Conservation (phyloP, 2,888 invertebrate species). For the Panorpa germanica region DNA sequence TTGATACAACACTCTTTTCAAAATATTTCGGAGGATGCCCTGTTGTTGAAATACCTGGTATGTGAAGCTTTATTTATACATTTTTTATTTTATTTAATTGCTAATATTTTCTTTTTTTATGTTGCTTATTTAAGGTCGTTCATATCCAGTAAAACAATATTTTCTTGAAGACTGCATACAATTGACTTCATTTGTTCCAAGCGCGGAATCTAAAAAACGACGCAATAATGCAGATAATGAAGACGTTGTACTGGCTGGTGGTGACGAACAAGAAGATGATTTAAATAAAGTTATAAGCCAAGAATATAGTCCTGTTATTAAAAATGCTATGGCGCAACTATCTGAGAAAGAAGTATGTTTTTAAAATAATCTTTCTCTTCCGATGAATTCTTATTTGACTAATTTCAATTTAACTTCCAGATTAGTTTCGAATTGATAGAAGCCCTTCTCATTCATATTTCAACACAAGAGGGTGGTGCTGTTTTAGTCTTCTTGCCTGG, state of each 20-base stretch:
- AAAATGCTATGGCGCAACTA: slow-evolving; percentile 48
- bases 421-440: slow-evolving; percentile 86
- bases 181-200: slow-evolving; percentile 66
- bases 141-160: slow-evolving; percentile 75
- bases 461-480: slow-evolving; percentile 51
- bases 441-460: slow-evolving; percentile 47
- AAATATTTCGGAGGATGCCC: slow-evolving; percentile 84
- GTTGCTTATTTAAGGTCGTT: slow-evolving; percentile 50
- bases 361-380: slow-evolving; percentile 2
- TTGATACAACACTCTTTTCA: slow-evolving; percentile 83
- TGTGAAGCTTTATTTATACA: neutral
- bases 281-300: slow-evolving; percentile 39
- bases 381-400: neutral
- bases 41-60: slow-evolving; percentile 47
- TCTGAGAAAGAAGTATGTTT: slow-evolving; percentile 66
- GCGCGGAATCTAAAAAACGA: slow-evolving; percentile 51
- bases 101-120: neutral
- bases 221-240: slow-evolving; percentile 37
- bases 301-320: slow-evolving; percentile 39
- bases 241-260: slow-evolving; percentile 26
- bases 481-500: slow-evolving; percentile 88
- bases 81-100: slow-evolving; percentile 2
- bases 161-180: slow-evolving; percentile 89
- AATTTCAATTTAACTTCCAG: slow-evolving; percentile 16
- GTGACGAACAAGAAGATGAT: slow-evolving; percentile 49